Percentiles rank a stretch among this genome's conserved stretches.
Conservation (phyloP, 2,888 invertebrate species). For the Andrena dorsata region DNA sequence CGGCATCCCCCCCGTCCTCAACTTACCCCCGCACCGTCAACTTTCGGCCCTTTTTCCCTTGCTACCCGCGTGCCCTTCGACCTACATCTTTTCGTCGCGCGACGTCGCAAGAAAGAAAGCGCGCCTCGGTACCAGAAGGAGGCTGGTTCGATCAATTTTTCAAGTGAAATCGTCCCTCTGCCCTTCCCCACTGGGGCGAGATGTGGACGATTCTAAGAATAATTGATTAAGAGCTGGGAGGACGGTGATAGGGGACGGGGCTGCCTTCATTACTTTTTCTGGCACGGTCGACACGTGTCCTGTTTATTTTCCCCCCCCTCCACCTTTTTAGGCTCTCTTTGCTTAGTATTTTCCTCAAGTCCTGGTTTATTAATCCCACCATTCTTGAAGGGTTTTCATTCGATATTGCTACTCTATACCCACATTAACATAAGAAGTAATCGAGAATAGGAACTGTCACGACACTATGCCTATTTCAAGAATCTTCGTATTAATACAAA, state of each 20-base stretch:
- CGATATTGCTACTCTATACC: too few species aligned
- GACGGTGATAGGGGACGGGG: conserved; percentile 6
- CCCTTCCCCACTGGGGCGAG: conserved; percentile 10
- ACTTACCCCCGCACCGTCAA: not conserved
- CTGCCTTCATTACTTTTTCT: conserved; percentile 48
- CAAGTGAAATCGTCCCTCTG: conserved; percentile 55
- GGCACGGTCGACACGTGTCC: not conserved
- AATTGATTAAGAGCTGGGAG: conserved; percentile 63
- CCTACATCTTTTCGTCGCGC: conserved; percentile 38
- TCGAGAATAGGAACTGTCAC: too few species aligned
- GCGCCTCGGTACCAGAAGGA: not conserved
- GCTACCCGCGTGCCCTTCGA: conserved; percentile 37
- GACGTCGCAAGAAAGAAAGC: conserved; percentile 2
- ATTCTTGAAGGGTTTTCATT: too few species aligned
- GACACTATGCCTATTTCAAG: too few species aligned
- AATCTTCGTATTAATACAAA: too few species aligned
- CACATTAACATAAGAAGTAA: too few species aligned
- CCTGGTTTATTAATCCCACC: too few species aligned
- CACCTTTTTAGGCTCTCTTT: not conserved
- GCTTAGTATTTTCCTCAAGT: too few species aligned
- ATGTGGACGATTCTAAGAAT: conserved; percentile 53
- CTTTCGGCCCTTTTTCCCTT: conserved; percentile 27
- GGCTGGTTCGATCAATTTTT: conserved; percentile 68
- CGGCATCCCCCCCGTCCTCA: not conserved
- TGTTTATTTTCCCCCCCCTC: not conserved